phyloP scores from a whole-genome alignment of 2,113 vertebrate genomes.

The Terrapene triunguis region DNA sequence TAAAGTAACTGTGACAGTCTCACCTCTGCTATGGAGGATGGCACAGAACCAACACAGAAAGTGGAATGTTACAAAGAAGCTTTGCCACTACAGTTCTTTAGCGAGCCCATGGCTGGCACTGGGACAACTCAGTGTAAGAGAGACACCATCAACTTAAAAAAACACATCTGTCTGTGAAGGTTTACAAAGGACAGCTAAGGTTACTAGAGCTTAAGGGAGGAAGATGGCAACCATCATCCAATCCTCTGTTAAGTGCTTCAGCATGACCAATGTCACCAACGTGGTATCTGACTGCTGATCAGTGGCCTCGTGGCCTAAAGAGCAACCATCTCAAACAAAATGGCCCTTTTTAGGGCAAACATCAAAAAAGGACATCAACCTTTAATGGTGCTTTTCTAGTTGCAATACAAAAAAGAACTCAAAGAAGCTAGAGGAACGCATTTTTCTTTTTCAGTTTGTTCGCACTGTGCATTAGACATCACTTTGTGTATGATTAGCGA shows the following conservation, averaged over 20 bases:
- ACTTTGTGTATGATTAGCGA: background rate
- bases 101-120: background rate
- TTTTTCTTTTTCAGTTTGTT: background rate
- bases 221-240: background rate
- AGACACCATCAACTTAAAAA: background rate
- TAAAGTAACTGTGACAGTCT: background rate
- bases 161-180: background rate
- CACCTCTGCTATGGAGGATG: background rate
- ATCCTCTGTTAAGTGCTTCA: background rate
- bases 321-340: background rate
- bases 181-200: background rate
- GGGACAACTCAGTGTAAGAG: background rate
- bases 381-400: background rate
- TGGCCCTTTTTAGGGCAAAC: background rate
- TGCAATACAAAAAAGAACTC: background rate
- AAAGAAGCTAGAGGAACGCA: background rate
- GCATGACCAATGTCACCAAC: background rate
- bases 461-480: background rate
- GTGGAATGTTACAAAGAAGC: background rate
- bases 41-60: background rate
- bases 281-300: background rate
- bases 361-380: background rate
- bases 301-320: background rate
- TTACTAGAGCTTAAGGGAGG: background rate
- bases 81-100: background rate